phyloP scores from a whole-genome alignment of 2,797 vertebrate species.

The Propithecus deckenii region DNA sequence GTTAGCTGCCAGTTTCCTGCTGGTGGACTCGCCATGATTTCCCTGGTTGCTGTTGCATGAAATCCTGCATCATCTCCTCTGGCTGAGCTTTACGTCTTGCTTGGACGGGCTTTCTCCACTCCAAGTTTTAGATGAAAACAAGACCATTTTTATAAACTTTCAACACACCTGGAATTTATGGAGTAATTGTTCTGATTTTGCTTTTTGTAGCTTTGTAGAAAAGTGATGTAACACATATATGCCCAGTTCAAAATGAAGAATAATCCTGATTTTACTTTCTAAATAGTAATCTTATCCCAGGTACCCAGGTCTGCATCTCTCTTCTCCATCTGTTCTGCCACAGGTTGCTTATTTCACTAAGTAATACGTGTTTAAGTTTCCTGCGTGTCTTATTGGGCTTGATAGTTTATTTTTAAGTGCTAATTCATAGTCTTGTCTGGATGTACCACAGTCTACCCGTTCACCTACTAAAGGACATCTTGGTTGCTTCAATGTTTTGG shows the following conservation, averaged over 20 bases:
- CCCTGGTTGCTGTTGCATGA: neutral
- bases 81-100: neutral
- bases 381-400: neutral
- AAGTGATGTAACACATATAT: neutral
- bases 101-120: neutral
- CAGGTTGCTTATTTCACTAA: neutral
- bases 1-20: no score
- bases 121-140: neutral
- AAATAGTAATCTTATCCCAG: neutral
- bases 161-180: neutral
- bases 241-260: neutral
- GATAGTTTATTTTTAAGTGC: neutral
- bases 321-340: neutral
- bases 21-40: accelerated
- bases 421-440: neutral
- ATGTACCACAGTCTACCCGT: neutral
- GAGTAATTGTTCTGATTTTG: neutral
- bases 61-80: neutral
- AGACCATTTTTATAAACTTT: neutral
- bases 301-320: neutral
- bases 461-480: neutral
- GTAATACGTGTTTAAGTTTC: neutral
- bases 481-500: neutral
- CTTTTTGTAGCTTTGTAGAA: neutral
- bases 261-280: neutral